Base-by-base conservation (phyloP, 2,113 vertebrate genomes). In the Bujurquina vittata region DNA sequence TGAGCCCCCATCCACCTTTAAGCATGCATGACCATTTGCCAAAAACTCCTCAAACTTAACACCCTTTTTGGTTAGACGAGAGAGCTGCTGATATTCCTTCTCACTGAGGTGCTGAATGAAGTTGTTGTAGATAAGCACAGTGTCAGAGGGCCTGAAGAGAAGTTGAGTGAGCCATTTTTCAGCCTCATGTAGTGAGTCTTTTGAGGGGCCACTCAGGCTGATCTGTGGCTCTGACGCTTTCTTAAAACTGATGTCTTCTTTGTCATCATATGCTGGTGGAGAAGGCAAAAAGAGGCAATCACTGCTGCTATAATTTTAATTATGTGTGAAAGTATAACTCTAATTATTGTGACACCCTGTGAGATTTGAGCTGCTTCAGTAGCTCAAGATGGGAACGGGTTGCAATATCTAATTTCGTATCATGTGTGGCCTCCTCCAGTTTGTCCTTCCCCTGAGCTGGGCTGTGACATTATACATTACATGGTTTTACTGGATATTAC, bases 91-190 rank as follows among this genome's bases (percentile, higher is more conserved):
- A 37, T 96, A 92, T 20, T 98, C 92, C 0, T 75, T 10, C 65
- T 91, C 93, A 9, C 95, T 93, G 0, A 98, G 83, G 87, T 94
- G 94, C 76, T 93, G 89, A 80, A 98, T 91, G 75, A 92, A 95
- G 83, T 96, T 97, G 88, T 97, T 97, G 65, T 63, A 57, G 88
- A 98, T 49, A 6, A 7, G 5, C 6, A 49, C 11, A 57, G 0
- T 0, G 0, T 0, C 4, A 10, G 15, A 20, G 11, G 15, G 0
- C 1, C 2, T 1, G 10, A 4, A 15, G 46, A 95, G 63, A 83
- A n/a, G 5, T 92, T 0, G 0, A 10, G 17, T 5, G 10, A 67
- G 55, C 97, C 97, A 98, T 0, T 0, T 17, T 4, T 87, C 1
- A 26, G 97, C 97, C 77, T 97, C 97, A 10, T 0, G 11, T 11